Evolutionary conservation across 2,888 invertebrate genomes (phyloP), one percentile per base, ranked within the genome.

Genomic region (Caenorhabditis doughertyi): DNA sequence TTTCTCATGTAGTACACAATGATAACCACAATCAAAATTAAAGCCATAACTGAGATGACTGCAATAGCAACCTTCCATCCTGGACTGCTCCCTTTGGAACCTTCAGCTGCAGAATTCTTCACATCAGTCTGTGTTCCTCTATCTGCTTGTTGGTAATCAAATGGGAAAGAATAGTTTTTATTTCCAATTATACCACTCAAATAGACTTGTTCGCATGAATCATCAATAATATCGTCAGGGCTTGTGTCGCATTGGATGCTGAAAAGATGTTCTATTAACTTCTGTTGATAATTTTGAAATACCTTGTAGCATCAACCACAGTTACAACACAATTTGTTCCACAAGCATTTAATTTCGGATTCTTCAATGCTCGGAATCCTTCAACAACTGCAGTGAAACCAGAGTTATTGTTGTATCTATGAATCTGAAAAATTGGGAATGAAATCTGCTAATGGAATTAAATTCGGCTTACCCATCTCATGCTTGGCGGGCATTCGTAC

Each of bases 21-120:
- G 23, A 83, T 4, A 3, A 58, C 74, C 11, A 87, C 76, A 8
- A 84, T 49, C 3, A 79, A 23, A 21, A 84, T 56, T 39, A 87
- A 73, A 1, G 62, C 7, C 32, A 85, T 13, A 8, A 84, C 81
- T 0, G 81, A 81, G n/a, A 84, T 47, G 9, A 87, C 76, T n/a
- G 82, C 85, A n/a, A 85, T 70, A 0, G 84, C 80, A 13, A 81
- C 72, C 62, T 87, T 87, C 87, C 87, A 87, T 11, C 56, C 62
- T 27, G 81, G 71, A 64, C 76, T 81, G 27, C 58, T 58, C 44
- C 67, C 67, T 29, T 76, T 76, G 11, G 23, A 21, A 16, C 70
- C 56, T 3, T 81, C 71, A 2, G 71, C 60, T 7, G 29, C 29
- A 9, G 58, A 32, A 13, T 53, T 67, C 21, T 70, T 74, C 3